Evolutionary conservation across 2,113 vertebrate genomes (phyloP), one percentile per base, ranked within the genome.

Genomic region (human): DNA sequence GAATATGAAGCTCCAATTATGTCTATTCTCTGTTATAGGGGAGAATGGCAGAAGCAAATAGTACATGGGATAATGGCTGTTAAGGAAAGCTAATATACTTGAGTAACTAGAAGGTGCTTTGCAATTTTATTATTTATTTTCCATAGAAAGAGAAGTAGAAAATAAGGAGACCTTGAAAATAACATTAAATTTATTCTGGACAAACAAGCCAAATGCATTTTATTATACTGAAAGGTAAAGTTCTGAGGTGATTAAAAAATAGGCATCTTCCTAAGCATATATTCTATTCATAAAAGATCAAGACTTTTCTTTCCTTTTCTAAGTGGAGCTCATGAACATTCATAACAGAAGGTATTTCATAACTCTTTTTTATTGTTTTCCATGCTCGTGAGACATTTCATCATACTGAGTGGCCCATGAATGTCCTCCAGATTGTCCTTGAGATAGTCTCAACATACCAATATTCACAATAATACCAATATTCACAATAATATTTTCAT

Each of bases 281-380:
- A 50, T 87, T 75, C 16, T 13, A 50, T 38, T 64, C 7, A 55
- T 32, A 16, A 38, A 66, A 84, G 61, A 43, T 4, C 0, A 81
- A 55, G 40, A 10, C 22, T 96, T 72, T 52, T 32, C 25, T 83
- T 72, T 52, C n/a, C 25, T 83, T 89, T 72, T 23, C 35, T 48
- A 8, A 14, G 7, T 68, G 12, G 48, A 55, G 68, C 14, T 90
- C 35, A 90, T 22, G 48, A 88, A 43, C 35, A 90, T 93, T 82
- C 43, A 61, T 5, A 78, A 38, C 45, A 85, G n/a, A 92, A 81
- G 27, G 27, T 52, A 85, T 81, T 81, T 92, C n/a, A 32, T 90
- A 88, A 91, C 82, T 87, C 52, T 72, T 85, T 84, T 57, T 94
- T 83, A 80, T 81, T 85, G 23, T 95, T 95, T 88, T 79, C 32